phyloP scores from a whole-genome alignment of 2,888 invertebrate genomes.

The Tenthredo amoena region DNA sequence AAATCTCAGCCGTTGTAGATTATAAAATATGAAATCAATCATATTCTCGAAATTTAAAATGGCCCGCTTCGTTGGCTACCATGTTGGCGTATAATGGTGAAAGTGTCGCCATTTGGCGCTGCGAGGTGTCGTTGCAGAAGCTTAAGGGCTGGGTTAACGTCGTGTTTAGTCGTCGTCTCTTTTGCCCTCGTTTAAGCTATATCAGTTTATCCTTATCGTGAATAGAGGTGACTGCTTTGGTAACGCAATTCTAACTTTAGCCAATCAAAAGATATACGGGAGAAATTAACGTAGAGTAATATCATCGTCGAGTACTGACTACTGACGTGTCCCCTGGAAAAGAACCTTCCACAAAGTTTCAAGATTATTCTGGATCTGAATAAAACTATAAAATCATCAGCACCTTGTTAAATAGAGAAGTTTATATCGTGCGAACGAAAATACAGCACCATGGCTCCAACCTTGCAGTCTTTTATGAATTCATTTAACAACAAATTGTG shows the following conservation, averaged over 20 bases:
- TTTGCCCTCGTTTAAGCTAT: too few relatives aligned
- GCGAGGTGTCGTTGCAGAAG: not conserved
- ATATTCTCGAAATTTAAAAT: not conserved
- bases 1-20: not conserved
- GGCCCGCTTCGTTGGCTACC: not conserved
- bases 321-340: conserved; percentile 75
- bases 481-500: conserved; percentile 86
- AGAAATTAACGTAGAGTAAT: conserved; percentile 70
- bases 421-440: not conserved
- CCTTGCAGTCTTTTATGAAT: conserved; percentile 83
- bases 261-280: conserved; percentile 53
- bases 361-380: conserved; percentile 68
- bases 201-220: not conserved
- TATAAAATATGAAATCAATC: not conserved
- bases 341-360: conserved; percentile 65
- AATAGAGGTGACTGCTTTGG: conserved; percentile 65
- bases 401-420: not conserved
- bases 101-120: not conserved
- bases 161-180: not conserved
- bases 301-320: conserved; percentile 70
- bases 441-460: conserved; percentile 80
- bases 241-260: conserved; percentile 10
- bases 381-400: conserved; percentile 56
- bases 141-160: not conserved
- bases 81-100: not conserved